phyloP scores from a whole-genome alignment of 2,113 vertebrate genomes.

The Emydocephalus ijimae region DNA sequence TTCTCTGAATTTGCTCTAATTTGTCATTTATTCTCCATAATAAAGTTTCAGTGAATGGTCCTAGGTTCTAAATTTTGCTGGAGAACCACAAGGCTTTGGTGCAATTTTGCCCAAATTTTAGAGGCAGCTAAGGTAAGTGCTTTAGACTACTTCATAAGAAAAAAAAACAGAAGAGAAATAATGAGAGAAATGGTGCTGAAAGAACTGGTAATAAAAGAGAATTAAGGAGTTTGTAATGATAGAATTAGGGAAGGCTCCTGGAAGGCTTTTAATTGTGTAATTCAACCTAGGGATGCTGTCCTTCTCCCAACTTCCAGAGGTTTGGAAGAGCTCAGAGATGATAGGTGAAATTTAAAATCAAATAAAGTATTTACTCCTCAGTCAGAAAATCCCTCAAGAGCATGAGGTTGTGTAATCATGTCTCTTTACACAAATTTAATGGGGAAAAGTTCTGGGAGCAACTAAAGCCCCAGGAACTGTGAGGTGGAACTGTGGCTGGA shows the following conservation, averaged over 20 bases:
- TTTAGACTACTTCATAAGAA: background rate
- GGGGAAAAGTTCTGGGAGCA: background rate
- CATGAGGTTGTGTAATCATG: background rate
- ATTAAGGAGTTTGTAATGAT: background rate
- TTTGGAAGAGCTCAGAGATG: background rate
- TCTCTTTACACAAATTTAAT: background rate
- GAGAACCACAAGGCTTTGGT: background rate
- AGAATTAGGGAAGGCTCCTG: background rate
- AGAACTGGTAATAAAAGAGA: background rate
- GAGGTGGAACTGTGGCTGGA: background rate
- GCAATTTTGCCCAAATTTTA: background rate
- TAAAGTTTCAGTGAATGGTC: background rate
- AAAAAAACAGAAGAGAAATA: background rate
- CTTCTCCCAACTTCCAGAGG: background rate
- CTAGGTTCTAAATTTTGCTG: background rate
- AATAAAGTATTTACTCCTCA: background rate
- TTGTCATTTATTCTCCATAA: background rate
- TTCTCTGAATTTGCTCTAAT: background rate
- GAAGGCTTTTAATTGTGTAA: background rate
- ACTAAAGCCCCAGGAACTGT: background rate
- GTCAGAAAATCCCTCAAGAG: background rate
- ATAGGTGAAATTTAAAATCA: background rate
- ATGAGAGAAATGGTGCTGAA: background rate
- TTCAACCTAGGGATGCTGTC: background rate
- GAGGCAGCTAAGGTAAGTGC: background rate